phyloP scores from a whole-genome alignment of 2,113 vertebrate genomes.

The Myotis davidii region DNA sequence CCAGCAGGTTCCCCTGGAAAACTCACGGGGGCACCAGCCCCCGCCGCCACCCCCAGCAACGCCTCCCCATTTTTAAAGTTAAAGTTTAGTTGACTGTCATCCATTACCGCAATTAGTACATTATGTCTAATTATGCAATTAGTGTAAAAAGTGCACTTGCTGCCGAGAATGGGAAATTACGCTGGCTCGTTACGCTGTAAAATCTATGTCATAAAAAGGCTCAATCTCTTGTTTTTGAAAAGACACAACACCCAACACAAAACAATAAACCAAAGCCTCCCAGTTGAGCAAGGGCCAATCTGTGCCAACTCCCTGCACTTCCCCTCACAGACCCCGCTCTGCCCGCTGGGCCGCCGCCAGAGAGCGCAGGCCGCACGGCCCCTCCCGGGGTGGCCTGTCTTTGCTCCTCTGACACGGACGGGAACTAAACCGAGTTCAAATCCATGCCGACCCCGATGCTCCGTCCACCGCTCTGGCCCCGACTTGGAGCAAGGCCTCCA shows the following conservation, averaged over 20 bases:
- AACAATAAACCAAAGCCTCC: constrained; percentile 71
- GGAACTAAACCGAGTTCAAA: not conserved
- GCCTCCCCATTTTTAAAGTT: constrained; percentile 82
- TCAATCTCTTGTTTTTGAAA: constrained; percentile 79
- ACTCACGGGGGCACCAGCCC: constrained; percentile 57
- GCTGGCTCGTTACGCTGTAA: constrained; percentile 76
- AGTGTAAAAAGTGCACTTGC: constrained; percentile 82
- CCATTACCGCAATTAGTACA: constrained; percentile 83
- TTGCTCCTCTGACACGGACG: not conserved
- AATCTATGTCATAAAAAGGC: constrained; percentile 80
- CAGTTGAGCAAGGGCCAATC: not conserved
- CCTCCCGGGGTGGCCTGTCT: not conserved
- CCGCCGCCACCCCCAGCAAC: constrained; percentile 63
- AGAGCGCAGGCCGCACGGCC: fast-evolving
- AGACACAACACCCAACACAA: constrained; percentile 73
- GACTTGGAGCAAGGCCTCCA: not conserved
- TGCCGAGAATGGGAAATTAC: constrained; percentile 81
- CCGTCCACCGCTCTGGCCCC: not conserved
- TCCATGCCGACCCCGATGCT: not conserved
- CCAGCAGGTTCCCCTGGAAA: not conserved
- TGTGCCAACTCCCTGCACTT: not conserved
- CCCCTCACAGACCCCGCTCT: no score
- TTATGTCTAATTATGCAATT: constrained; percentile 84
- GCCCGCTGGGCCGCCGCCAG: not conserved
- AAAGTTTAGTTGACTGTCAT: constrained; percentile 84